Evolutionary conservation across 2,888 invertebrate genomes (phyloP).

Genomic region (Lydus trimaculatus): DNA sequence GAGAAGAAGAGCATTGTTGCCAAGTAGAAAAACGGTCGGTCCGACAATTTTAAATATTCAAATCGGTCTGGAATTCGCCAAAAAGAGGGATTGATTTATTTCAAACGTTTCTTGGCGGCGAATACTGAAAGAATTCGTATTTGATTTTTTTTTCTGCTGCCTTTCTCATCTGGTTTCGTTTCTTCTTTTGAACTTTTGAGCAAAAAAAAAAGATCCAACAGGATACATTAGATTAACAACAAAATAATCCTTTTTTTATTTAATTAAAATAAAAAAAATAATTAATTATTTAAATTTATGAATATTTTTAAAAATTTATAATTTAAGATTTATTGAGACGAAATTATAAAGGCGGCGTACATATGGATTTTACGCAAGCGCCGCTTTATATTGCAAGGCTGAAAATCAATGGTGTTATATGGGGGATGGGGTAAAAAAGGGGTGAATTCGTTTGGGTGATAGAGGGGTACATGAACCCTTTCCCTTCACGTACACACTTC

Average conservation of each 20-base stretch:
- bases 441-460: constrained; percentile 26
- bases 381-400: constrained; percentile 41
- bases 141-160: neutral
- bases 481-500: constrained; percentile 27
- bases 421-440: constrained; percentile 27
- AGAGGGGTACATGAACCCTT: constrained; percentile 28
- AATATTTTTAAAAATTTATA: neutral
- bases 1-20: constrained; percentile 10
- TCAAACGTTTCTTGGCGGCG: constrained; percentile 1
- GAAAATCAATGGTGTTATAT: constrained; percentile 43
- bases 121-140: neutral
- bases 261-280: too few relatives aligned
- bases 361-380: constrained; percentile 45
- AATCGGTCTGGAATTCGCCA: constrained; percentile 11
- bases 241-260: neutral
- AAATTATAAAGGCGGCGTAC: constrained; percentile 38
- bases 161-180: neutral
- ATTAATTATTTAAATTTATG: too few relatives aligned
- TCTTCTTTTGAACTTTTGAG: too few relatives aligned
- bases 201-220: neutral
- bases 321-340: constrained; percentile 15
- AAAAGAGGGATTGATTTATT: constrained; percentile 11
- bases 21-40: constrained; percentile 7
- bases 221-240: neutral
- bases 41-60: constrained; percentile 9